Evolutionary conservation across 2,888 invertebrate genomes (phyloP).

Genomic region (Hirtodrosophila histrioides): DNA sequence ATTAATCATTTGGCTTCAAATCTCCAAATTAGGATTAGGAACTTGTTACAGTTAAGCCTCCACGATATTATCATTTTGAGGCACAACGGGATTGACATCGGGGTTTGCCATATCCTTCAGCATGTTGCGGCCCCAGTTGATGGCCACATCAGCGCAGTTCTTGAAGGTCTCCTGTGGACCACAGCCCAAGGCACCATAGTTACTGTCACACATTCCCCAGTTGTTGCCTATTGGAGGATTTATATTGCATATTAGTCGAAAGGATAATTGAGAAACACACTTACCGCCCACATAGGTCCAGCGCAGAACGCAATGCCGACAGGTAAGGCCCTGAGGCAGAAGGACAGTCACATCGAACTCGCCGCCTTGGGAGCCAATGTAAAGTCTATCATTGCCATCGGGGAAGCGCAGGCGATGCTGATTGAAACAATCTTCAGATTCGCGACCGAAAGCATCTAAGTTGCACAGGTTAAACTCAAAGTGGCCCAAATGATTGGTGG

Average conservation of each 20-base stretch:
- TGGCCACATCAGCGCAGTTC: slow-evolving; percentile 85
- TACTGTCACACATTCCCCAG: slow-evolving; percentile 85
- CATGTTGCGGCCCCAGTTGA: slow-evolving; percentile 61
- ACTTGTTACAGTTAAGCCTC: slow-evolving; percentile 15
- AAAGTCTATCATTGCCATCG: slow-evolving; percentile 74
- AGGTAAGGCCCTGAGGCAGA: slow-evolving; percentile 85
- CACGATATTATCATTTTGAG: slow-evolving; percentile 3
- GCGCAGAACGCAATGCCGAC: slow-evolving; percentile 86
- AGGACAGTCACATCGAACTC: slow-evolving; percentile 74
- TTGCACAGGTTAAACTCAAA: slow-evolving; percentile 86
- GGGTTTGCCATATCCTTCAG: slow-evolving; percentile 30
- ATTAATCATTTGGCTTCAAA: too few relatives aligned
- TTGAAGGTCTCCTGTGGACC: slow-evolving; percentile 85
- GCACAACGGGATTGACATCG: slow-evolving; percentile 16
- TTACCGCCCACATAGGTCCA: slow-evolving; percentile 86
- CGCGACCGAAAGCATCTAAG: slow-evolving; percentile 82
- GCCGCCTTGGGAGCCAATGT: slow-evolving; percentile 65
- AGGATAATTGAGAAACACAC: not conserved
- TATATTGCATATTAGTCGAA: not conserved
- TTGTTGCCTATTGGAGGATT: slow-evolving; percentile 82
- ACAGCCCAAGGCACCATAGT: slow-evolving; percentile 84
- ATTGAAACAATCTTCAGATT: slow-evolving; percentile 86
- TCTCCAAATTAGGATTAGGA: too few relatives aligned
- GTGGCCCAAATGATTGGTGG: slow-evolving; percentile 85
- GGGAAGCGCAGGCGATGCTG: slow-evolving; percentile 81